Base-by-base conservation (phyloP, 2,113 vertebrate species). In the Ceuthmochares aereus region DNA sequence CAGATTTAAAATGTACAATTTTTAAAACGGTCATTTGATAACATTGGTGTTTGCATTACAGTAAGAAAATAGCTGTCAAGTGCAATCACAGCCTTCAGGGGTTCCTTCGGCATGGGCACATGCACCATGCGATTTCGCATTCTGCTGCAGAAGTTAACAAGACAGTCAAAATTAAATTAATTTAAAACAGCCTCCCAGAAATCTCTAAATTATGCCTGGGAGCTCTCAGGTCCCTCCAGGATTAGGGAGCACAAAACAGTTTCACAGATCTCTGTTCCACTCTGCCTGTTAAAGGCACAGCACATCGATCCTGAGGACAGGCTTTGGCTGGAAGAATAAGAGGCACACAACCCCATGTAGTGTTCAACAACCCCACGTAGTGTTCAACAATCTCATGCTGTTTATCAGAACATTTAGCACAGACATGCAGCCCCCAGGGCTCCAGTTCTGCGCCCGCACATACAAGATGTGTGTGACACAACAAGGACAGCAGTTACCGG, bases 281-380 rank as follows among this genome's bases (percentile, higher is more conserved):
- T 29, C n/a, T 76, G 49, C 32, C 34, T 90, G 18, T 67, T 82
- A 64, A 80, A 85, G 34, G 72, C 8, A 60, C 59, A 84, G n/a
- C 25, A 32, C 40, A 69, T 1, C 37, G 34, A 87, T 75, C 91
- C 42, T 62, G 27, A 26, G 9, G 7, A 55, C 36, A 16, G 9
- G 25, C 13, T 67, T 74, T 26, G 32, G 84, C 60, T 76, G 40
- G 34, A 45, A 37, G 40, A 54, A 20, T 21, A n/a, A 73, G 52
- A 84, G 15, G 6, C 1, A 52, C 23, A 30, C 5, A 59, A 11
- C 15, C 15, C 0, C 0, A 13, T 12, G 15, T 8, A 7, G 6
- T 55, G 43, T 40, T 82, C 43, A 49, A 6, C 32, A 43, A 72
- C 8, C n/a, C 23, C 37, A n/a, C n/a, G 15, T 8, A 7, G 6